A percentile compares a stretch with the other conserved stretches of the same genome.
Conservation (phyloP, 2,888 invertebrate genomes). For the Lamellibrachia satsuma region DNA sequence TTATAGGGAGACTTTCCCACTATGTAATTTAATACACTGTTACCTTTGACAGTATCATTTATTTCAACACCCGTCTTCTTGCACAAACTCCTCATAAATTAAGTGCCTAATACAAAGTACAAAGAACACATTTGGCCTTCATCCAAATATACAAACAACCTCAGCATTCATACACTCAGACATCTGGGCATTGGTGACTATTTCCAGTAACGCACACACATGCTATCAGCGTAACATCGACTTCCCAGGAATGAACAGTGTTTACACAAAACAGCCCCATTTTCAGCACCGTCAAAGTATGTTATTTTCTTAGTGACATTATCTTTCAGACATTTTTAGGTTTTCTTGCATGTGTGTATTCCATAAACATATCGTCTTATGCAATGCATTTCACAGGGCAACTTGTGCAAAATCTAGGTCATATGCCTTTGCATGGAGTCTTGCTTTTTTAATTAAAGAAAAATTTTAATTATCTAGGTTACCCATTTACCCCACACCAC, state of each 20-base stretch:
- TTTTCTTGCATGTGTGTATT: neutral
- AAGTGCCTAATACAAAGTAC: neutral
- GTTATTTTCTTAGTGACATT: neutral
- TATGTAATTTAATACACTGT: neutral
- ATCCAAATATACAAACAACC: neutral
- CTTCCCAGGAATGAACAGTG: neutral
- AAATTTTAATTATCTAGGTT: neutral
- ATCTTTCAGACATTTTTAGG: neutral
- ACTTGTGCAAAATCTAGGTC: neutral
- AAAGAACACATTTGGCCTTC: neutral
- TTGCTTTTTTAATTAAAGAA: neutral
- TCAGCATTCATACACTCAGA: neutral
- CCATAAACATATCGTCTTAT: neutral
- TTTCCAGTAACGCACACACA: slow-evolving; percentile 1
- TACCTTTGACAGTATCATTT: neutral
- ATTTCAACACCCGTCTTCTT: neutral
- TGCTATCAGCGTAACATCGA: neutral
- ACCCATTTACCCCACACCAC: neutral
- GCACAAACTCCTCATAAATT: neutral
- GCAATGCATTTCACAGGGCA: neutral
- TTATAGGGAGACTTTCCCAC: no score
- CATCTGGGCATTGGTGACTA: neutral
- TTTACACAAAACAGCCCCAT: neutral
- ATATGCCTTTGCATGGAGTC: neutral
- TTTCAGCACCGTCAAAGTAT: neutral